Conservation (phyloP, 2,113 vertebrate species). For the human (Homo sapiens) region GRCh38 chr5:177527501-177528000, state of each 20-base stretch:
- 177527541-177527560: not conserved
- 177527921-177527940: not conserved
- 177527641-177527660: constrained; percentile 63
- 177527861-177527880: not conserved
- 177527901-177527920: not conserved
- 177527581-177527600: not conserved
- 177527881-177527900: not conserved
- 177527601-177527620: not conserved
- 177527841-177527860: not conserved
- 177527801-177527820: not conserved
- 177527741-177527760: not conserved
- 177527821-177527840: not conserved
- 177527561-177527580: not conserved
- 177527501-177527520: not conserved
- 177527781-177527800: not conserved
- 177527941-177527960: not conserved
- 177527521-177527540: not conserved
- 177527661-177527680: constrained; percentile 66
- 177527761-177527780: not conserved
- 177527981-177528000: not conserved
- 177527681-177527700: constrained; percentile 76
- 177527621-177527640: constrained; percentile 41
- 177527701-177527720: constrained; percentile 48
- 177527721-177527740: constrained; percentile 40
- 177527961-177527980: not conserved